Percentiles rank a stretch among this genome's conserved stretches.
Conservation (phyloP, 1,140 invertebrate species). For the Copidosoma floridanum region DNA sequence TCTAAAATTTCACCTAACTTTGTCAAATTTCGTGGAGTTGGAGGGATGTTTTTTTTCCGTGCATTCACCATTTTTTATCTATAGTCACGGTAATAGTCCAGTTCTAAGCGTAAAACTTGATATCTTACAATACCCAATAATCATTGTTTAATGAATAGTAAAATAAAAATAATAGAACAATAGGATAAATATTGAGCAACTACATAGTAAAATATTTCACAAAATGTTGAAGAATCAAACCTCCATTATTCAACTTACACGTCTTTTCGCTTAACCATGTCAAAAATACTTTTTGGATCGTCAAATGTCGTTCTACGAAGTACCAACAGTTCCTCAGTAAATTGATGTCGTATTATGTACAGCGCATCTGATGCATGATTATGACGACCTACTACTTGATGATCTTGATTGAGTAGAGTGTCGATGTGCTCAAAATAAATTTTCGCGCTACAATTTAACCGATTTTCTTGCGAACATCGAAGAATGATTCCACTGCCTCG, state of each 20-base stretch:
- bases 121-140: neutral
- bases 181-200: neutral
- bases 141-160: neutral
- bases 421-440: neutral
- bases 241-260: neutral
- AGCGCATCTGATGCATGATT: neutral
- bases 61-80: neutral
- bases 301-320: neutral
- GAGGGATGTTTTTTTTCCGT: neutral
- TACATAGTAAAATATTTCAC: neutral
- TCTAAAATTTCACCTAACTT: neutral
- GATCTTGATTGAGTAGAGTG: neutral
- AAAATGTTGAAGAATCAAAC: neutral
- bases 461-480: neutral
- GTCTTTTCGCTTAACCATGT: neutral
- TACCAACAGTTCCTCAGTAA: neutral
- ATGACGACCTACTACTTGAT: neutral
- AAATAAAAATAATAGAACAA: neutral
- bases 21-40: neutral
- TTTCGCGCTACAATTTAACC: neutral
- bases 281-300: neutral
- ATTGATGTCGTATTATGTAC: neutral
- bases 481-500: neutral
- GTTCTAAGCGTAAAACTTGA: neutral
- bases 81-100: neutral